phyloP scores from a whole-genome alignment of 2,797 vertebrate species.

The Chelon auratus region DNA sequence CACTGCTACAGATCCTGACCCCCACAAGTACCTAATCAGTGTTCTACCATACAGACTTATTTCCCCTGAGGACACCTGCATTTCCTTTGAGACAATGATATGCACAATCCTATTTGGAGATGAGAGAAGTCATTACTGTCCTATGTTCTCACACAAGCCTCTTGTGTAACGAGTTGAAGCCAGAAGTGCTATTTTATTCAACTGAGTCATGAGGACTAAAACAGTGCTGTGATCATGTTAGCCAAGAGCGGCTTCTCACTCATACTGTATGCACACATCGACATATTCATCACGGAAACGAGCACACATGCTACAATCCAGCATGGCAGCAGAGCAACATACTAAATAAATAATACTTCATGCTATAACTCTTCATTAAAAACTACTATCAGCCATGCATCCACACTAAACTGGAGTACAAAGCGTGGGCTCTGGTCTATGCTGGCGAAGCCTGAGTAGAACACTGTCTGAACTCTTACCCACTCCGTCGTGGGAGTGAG shows the following conservation, averaged over 20 bases:
- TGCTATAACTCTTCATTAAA: conserved; percentile 4
- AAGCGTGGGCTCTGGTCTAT: conserved; percentile 63
- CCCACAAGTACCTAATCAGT: conserved; percentile 25
- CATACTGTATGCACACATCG: conserved; percentile 5
- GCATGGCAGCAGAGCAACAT: conserved; percentile 27
- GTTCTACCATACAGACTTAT: conserved; percentile 10
- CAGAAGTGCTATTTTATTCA: conserved; percentile 57
- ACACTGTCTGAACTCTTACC: conserved; percentile 57
- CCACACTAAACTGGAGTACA: conserved; percentile 35
- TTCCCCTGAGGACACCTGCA: conserved; percentile 7
- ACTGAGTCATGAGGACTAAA: conserved; percentile 59
- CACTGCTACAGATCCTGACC: neutral
- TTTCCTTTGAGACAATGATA: conserved; percentile 37
- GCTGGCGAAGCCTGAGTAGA: conserved; percentile 52
- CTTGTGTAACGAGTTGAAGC: conserved; percentile 53
- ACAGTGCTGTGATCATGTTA: conserved; percentile 18
- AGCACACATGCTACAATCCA: conserved; percentile 4
- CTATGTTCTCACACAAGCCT: conserved; percentile 39
- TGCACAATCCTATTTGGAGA: conserved; percentile 48
- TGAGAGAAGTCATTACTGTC: conserved; percentile 50
- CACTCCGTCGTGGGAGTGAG: conserved; percentile 48
- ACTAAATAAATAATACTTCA: conserved; percentile 23
- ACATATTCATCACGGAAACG: conserved; percentile 39
- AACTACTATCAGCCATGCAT: conserved; percentile 17
- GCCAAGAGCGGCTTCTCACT: conserved; percentile 8